These are phyloP conservation scores for Trogon surrucura DNA, from an alignment of 2,113 vertebrate species.

Conservation along the genomic window DNA sequence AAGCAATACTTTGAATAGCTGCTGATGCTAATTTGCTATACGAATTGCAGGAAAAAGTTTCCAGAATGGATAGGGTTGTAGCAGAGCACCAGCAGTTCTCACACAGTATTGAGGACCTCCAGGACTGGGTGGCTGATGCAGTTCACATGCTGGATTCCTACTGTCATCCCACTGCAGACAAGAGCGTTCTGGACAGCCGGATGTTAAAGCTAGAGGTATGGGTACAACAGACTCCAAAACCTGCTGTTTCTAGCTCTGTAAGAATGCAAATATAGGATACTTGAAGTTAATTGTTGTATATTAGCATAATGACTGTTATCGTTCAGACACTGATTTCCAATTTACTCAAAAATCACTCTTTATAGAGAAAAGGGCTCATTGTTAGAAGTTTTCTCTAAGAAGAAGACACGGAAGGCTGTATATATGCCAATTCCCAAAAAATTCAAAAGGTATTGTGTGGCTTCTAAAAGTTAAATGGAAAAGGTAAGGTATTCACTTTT, in stretches of 20 bases:
- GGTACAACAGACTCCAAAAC: background rate
- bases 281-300: background rate
- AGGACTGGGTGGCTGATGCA: slow-evolving; percentile 91
- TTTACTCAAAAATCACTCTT: background rate
- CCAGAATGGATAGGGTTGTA: slow-evolving; percentile 89
- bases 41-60: slow-evolving; percentile 89
- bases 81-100: slow-evolving; percentile 93
- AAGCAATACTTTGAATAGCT: background rate
- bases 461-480: background rate
- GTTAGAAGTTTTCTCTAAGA: background rate
- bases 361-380: background rate
- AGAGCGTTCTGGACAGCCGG: slow-evolving; percentile 88
- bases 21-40: background rate
- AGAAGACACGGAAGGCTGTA: background rate
- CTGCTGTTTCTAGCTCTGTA: background rate
- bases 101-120: slow-evolving; percentile 87
- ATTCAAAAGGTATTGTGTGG: background rate
- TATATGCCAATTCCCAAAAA: background rate
- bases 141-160: slow-evolving; percentile 88
- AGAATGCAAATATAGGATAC: background rate
- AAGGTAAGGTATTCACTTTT: background rate
- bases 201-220: slow-evolving; percentile 94
- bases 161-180: slow-evolving; percentile 87
- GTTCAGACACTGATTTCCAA: background rate
- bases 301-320: background rate